Evolutionary conservation across 2,797 vertebrate genomes (phyloP), one percentile per base, ranked within the genome.

Genomic region (Enteromius mattozi): DNA sequence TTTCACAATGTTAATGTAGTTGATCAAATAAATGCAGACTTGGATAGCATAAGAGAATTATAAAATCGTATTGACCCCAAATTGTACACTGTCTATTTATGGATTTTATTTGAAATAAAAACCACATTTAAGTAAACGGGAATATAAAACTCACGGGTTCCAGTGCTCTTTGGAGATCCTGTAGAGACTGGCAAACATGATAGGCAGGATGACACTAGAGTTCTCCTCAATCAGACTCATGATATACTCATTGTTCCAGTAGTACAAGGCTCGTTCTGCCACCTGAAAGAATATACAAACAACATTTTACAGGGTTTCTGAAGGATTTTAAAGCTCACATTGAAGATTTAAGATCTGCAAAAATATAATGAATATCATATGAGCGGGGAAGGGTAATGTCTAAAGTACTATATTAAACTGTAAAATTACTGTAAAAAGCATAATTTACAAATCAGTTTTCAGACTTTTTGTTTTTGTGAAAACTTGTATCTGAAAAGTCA

Each of bases 201-300:
- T 99, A 92, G 98, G 98, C 93, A 99, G 96, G 95, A 99, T 98
- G 93, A 99, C 96, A 4, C 96, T 99, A 86, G 97, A 99, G 94
- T 99, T 99, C 94, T 99, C 98, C 93, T 99, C 98, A 89, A 99
- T 99, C 94, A 99, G 96, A 94, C 98, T 99, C 98, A 99, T 99
- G 94, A 99, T 99, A 94, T 99, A 99, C 91, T 99, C 98, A 16
- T 99, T 99, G 96, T 99, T 99, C 98, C 98, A 99, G 95, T 99
- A 99, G 95, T 99, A 99, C 77, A 99, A 94, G 0, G 98, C 97
- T 91, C 98, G 95, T 92, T 99, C 98, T 19, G 98, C 98, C 87
- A 99, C 98, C 98, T 99, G 92, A 30, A 47, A 78, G 13, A 5
- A 4, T 16, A n/a, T 21, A 35, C 2, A 54, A 59, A 1, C 69